phyloP scores from a whole-genome alignment of 2,888 invertebrate species.

The Idaea straminata region DNA sequence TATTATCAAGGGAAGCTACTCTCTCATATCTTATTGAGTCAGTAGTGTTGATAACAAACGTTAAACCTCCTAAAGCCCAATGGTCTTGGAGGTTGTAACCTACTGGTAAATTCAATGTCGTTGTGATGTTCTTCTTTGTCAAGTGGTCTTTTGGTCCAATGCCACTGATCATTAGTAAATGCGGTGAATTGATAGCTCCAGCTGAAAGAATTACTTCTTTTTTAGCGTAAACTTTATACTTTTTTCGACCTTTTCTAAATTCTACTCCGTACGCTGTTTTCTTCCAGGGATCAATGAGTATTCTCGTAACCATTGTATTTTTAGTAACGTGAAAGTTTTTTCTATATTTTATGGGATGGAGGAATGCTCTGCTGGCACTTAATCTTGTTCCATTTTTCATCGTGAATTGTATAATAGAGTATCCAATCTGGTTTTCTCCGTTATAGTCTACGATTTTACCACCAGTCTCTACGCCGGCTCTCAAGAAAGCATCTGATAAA shows the following conservation, averaged over 20 bases:
- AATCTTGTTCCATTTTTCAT: constrained; percentile 84
- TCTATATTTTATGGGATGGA: constrained; percentile 80
- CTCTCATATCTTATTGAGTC: constrained; percentile 82
- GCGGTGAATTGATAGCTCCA: constrained; percentile 89
- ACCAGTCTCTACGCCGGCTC: constrained; percentile 82
- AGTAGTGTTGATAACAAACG: constrained; percentile 84
- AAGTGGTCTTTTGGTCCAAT: constrained; percentile 84
- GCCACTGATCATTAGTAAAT: constrained; percentile 90
- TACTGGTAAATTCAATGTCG: constrained; percentile 82
- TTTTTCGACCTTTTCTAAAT: constrained; percentile 75
- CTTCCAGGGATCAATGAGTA: constrained; percentile 74
- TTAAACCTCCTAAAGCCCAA: constrained; percentile 84
- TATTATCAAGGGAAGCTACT: constrained; percentile 59
- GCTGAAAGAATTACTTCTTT: constrained; percentile 88
- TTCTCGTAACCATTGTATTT: constrained; percentile 79
- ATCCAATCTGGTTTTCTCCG: constrained; percentile 84
- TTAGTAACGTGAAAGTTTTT: constrained; percentile 83
- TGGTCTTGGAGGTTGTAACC: constrained; percentile 91
- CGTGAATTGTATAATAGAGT: constrained; percentile 84
- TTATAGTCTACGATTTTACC: constrained; percentile 83
- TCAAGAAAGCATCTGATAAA: constrained; percentile 81
- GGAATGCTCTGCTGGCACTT: constrained; percentile 86
- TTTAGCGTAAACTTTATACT: constrained; percentile 65
- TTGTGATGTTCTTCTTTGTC: constrained; percentile 75
- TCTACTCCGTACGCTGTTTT: constrained; percentile 81